A percentile compares a stretch with the other conserved stretches of the same genome.
Conservation (phyloP, 2,113 vertebrate genomes). For the Pelecanus crispus region DNA sequence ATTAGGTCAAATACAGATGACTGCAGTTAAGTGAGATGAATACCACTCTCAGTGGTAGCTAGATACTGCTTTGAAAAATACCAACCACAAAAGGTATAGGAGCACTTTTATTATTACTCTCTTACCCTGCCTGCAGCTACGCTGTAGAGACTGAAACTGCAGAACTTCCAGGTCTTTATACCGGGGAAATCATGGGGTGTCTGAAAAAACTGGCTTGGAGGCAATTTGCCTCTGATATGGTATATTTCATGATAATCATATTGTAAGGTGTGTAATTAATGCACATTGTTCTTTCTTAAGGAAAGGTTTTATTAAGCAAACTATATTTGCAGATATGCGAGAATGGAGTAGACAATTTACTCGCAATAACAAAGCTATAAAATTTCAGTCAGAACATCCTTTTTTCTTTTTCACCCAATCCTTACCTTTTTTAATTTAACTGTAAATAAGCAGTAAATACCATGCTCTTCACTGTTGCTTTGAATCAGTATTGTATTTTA, state of each 20-base stretch:
- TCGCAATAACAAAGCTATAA: background rate
- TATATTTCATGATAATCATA: background rate
- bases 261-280: background rate
- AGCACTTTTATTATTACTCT: background rate
- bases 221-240: background rate
- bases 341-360: background rate
- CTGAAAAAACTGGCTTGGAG: background rate
- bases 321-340: background rate
- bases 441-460: background rate
- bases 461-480: background rate
- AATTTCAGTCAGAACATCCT: background rate
- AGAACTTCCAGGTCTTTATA: background rate
- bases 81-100: background rate
- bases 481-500: background rate
- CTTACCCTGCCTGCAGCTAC: background rate
- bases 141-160: background rate
- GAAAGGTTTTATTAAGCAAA: background rate
- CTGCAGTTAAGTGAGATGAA: background rate
- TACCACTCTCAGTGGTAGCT: background rate
- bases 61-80: background rate
- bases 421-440: background rate
- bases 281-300: background rate
- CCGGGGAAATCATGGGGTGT: background rate
- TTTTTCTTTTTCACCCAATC: background rate
- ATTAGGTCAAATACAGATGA: background rate